These are phyloP conservation scores for Eristalinus aeneus DNA, from an alignment of 2,888 invertebrate species.

Conservation along the genomic window DNA sequence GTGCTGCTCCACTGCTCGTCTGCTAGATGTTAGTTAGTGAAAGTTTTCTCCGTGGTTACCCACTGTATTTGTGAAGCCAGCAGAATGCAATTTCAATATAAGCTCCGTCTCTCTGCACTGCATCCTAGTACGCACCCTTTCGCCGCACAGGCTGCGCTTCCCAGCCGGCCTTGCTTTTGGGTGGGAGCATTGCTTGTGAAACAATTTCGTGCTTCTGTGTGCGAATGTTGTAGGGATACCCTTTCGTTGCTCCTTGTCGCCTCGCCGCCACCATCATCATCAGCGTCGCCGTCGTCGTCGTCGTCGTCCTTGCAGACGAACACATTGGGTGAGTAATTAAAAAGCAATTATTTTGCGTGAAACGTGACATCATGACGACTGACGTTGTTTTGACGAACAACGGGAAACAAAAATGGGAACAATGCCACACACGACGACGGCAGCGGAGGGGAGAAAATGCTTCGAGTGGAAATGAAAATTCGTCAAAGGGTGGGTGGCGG, in stretches of 20 bases:
- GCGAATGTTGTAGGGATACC: conserved; percentile 4
- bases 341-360: conserved; percentile 70
- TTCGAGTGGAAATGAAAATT: conserved; percentile 40
- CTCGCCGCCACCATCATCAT: conserved; percentile 2
- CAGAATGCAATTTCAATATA: conserved; percentile 64
- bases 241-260: neutral
- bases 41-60: conserved; percentile 65
- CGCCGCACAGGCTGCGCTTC: neutral
- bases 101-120: neutral
- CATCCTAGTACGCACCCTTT: neutral
- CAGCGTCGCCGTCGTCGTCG: neutral
- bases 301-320: conserved; percentile 18
- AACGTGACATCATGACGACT: conserved; percentile 69
- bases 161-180: neutral
- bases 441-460: neutral
- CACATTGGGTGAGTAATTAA: conserved; percentile 66
- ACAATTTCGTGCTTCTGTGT: conserved; percentile 54
- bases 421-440: conserved; percentile 39
- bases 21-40: conserved; percentile 51
- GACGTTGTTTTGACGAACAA: conserved; percentile 60
- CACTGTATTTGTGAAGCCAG: conserved; percentile 60
- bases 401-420: no score
- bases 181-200: conserved; percentile 42
- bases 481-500: neutral
- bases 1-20: no score